phyloP scores from a whole-genome alignment of 2,888 invertebrate genomes.

The Quadriops clusia region DNA sequence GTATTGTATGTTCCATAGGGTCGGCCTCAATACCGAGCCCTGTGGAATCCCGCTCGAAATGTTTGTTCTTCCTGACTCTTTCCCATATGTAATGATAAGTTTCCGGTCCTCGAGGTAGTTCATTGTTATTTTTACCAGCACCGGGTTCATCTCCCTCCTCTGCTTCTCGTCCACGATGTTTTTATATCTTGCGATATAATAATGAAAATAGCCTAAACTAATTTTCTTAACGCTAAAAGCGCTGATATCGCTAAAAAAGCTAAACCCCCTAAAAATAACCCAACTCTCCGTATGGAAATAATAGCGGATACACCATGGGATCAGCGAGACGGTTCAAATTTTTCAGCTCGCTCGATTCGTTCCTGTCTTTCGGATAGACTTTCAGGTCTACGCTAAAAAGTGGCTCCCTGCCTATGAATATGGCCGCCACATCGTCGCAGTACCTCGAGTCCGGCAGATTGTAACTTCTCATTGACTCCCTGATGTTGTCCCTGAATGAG shows the following conservation, averaged over 20 bases:
- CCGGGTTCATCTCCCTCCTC: too few species aligned
- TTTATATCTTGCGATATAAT: too few species aligned
- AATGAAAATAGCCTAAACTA: too few species aligned
- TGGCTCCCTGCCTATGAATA: slow-evolving; percentile 12
- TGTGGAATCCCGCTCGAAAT: too few species aligned
- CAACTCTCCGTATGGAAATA: slow-evolving; percentile 13
- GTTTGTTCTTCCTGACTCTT: too few species aligned
- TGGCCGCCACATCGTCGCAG: slow-evolving; percentile 12
- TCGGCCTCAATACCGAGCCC: too few species aligned
- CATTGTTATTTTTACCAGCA: neutral
- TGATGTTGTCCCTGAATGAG: neutral
- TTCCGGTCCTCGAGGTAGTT: slow-evolving; percentile 4
- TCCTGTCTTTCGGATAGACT: slow-evolving; percentile 1
- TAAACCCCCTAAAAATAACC: too few species aligned
- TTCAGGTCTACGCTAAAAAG: slow-evolving; percentile 8
- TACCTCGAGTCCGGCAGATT: slow-evolving; percentile 12
- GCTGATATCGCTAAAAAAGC: too few species aligned
- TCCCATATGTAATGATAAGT: too few species aligned
- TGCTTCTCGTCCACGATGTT: too few species aligned
- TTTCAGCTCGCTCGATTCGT: slow-evolving; percentile 5
- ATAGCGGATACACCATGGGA: slow-evolving; percentile 14
- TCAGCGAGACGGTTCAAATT: slow-evolving; percentile 11
- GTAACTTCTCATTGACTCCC: slow-evolving; percentile 3
- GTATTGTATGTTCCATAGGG: too few species aligned
- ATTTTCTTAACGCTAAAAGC: too few species aligned